Evolutionary conservation across 2,888 invertebrate genomes (phyloP), one percentile per base, ranked within the genome.

Genomic region (Amorpha juglandis): DNA sequence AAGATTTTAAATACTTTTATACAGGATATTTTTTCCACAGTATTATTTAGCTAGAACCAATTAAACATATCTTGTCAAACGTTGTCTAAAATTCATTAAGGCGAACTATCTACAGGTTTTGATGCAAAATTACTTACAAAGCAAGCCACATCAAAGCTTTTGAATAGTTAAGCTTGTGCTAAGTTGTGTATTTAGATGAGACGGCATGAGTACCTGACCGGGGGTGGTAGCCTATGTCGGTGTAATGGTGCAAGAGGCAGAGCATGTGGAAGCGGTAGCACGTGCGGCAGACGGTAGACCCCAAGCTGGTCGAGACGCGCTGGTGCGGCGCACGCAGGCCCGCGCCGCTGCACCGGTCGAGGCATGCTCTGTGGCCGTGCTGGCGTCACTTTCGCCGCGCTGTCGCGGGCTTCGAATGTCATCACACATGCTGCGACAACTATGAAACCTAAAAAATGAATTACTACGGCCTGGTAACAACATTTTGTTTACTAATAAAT

Each of bases 371-470:
- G 92, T 70, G 94, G 83, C 77, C 94, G 94, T 45, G 97, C 97
- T 0, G 98, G 98, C 16, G 98, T 97, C 64, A 98, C 97, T 67
- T 92, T 92, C 0, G 98, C 98, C 0, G 99, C 98, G 70, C 98
- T 98, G 89, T 99, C 99, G 3, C 99, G 95, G 0, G 98, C 98
- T 84, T 99, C 99, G 83, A 99, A 98, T n/a, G 99, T 99, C 97
- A 99, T 98, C 64, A 99, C 99, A 83, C 99, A 99, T 0, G 99
- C 98, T 42, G 99, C 98, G 27, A 99, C 99, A 51, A 99, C 97
- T 74, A 98, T 98, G 86, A 99, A 99, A 50, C 98, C 97, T 97
- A 76, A 11, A 64, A 33, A 19, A 12, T 19, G 9, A 38, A 50
- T 47, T 19, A 14, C 21, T 45, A n/a, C 19, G 2, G 11, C 21